Conservation (phyloP, 2,797 vertebrate genomes). For the Pitangus sulphuratus region DNA sequence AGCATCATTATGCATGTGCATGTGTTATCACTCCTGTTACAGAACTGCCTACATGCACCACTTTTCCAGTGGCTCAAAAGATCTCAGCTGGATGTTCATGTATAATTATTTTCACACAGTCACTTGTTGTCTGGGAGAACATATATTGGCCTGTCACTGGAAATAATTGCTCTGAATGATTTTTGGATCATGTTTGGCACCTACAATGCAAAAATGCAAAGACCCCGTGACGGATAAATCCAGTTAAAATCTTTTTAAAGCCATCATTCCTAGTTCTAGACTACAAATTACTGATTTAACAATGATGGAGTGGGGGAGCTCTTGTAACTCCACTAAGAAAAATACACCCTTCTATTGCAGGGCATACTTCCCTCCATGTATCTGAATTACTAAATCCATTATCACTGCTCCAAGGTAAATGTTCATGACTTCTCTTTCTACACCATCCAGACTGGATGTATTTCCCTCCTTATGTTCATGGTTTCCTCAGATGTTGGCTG, state of each 20-base stretch:
- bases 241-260: neutral
- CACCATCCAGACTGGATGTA: neutral
- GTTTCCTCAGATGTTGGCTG: neutral
- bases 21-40: neutral
- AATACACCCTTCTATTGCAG: neutral
- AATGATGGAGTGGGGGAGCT: neutral
- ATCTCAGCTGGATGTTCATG: neutral
- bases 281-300: neutral
- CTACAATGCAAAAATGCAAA: neutral
- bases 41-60: neutral
- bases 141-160: neutral
- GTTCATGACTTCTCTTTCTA: neutral
- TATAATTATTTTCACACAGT: conserved; percentile 17
- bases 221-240: neutral
- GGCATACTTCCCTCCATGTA: neutral
- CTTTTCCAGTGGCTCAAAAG: neutral
- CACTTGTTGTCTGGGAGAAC: neutral
- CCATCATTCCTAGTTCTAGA: neutral
- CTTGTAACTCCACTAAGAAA: neutral
- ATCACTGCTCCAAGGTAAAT: neutral
- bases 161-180: conserved; percentile 15
- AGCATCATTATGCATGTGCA: neutral
- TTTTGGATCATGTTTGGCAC: neutral
- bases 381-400: neutral
- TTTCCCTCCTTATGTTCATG: neutral